Evolutionary conservation across 2,888 invertebrate species (phyloP), one percentile per base, ranked within the genome.

Genomic region (Yponomeuta sedellus): DNA sequence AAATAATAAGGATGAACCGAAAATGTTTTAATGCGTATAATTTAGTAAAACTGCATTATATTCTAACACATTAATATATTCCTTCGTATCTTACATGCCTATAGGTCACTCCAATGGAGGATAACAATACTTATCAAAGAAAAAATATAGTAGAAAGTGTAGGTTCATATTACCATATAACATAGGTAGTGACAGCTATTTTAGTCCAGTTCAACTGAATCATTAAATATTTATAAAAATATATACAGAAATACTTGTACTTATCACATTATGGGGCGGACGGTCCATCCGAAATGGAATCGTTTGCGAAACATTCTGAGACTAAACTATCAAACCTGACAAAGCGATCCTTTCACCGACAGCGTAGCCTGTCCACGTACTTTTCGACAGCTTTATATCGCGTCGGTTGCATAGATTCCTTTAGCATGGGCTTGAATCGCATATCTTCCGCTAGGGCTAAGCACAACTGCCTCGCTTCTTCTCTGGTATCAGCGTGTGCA

Each of bases 301-400:
- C 16, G 4, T 52, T 16, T 52, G 16, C 44, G 12, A 16, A 52
- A 52, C 16, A 3, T 52, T 52, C 16, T 1, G 12, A 52, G 44
- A 52, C 0, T 52, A 16, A n/a, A 20, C 58, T 11, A 11, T 20
- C 19, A 59, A 20, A n/a, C 19, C 58, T 10, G 58, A 11, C 58
- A 20, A 10, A 20, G 56, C 6, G n/a, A 16, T 10, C 22, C 63
- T 63, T 40, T 59, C 80, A 85, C 70, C 81, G 83, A 71, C 80
- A 85, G 59, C 77, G 80, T 66, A 94, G 86, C 71, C 92, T 92
- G 69, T 92, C 93, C 64, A 98, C 87, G 67, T 95, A 94, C 80
- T 98, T 98, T 75, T 96, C 95, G 67, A 98, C 95, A 76, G 96
- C 96, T 70, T 97, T 93, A 75, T 97, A 93, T 10, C 95, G 94